A percentile compares a stretch with the other conserved stretches of the same genome.
phyloP scores from a whole-genome alignment of 2,888 invertebrate species.

The Hypolimnas misippus region DNA sequence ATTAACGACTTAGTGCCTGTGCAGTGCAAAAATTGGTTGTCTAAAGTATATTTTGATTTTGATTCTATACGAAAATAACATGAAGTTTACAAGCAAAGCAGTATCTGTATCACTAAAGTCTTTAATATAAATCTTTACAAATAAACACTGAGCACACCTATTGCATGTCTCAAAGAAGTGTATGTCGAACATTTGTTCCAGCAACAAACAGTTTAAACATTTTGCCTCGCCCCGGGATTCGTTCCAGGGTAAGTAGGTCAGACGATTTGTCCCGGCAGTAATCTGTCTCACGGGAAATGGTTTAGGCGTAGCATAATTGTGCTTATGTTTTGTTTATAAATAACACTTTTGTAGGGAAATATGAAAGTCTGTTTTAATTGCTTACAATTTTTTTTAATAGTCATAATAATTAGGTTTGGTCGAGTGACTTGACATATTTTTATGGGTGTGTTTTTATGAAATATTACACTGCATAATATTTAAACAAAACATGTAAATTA shows the following conservation, averaged over 20 bases:
- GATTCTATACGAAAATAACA: no score
- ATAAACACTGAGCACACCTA: neutral
- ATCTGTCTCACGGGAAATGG: slow-evolving; percentile 34
- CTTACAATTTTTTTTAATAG: neutral
- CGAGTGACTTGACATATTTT: neutral
- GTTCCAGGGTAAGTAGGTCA: slow-evolving; percentile 36
- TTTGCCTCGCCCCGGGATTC: slow-evolving; percentile 26
- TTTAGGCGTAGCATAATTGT: slow-evolving; percentile 19
- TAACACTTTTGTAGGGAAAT: neutral
- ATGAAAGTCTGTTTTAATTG: neutral
- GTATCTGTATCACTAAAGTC: neutral
- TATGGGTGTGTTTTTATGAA: no score
- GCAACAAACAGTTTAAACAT: slow-evolving; percentile 20
- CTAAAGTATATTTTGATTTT: no score
- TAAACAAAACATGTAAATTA: no score
- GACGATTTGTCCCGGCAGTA: slow-evolving; percentile 30
- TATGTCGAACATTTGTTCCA: neutral
- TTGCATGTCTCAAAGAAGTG: neutral
- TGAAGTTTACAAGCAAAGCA: no score
- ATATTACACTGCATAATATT: no score
- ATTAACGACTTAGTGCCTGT: no score
- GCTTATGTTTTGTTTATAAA: slow-evolving; percentile 18
- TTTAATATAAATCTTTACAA: neutral
- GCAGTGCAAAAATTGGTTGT: no score
- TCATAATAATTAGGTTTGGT: neutral